Base-by-base conservation (phyloP, 2,113 vertebrate species). In the Oreocharis arfaki region DNA sequence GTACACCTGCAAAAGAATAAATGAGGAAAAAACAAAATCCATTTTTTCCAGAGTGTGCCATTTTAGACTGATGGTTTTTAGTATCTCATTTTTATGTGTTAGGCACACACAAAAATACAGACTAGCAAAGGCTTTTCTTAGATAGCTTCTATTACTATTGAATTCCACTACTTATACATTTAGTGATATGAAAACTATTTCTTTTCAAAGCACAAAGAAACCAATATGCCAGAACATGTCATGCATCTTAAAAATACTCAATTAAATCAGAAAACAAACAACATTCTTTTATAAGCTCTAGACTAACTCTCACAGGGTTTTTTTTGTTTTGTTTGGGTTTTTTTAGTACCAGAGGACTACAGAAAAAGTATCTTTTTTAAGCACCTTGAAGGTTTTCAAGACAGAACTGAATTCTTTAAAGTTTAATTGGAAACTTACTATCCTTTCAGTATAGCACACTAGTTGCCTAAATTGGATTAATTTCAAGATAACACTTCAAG, bases 1-100 rank as follows among this genome's bases (percentile, higher is more conserved):
- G 24, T 97, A 57, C 6, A 98, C 97, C 98, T 98, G 83, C 5
- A 95, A 96, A 96, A 50, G 52, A 93, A 95, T 7, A 78, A 68
- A 78, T 39, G 80, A 71, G 55, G 13, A 42, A 47, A 49, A 76
- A 68, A 33, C 10, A 23, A 77, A 78, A 22, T 18, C 18, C 15
- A 90, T 27, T 59, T 27, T 33, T 65, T 55, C 47, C 46, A 76
- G 4, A 16, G 32, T 16, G 6, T 13, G 2, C 37, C 69, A 53
- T 28, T 79, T 60, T 47, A 80, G 13, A 88, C 27, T 39, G 27
- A 11, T 32, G 15, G 9, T 9, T 82, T 87, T 90, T 37, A 74
- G 7, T 49, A 71, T 35, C 11, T 76, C 11, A 65, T 86, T 50
- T 76, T 53, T 49, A 41, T 50, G 17, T 28, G 21, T 65, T 70